A percentile compares a stretch with the other conserved stretches of the same genome.
Conservation (phyloP, 2,888 invertebrate genomes). For the Oxystoma pomonae region DNA sequence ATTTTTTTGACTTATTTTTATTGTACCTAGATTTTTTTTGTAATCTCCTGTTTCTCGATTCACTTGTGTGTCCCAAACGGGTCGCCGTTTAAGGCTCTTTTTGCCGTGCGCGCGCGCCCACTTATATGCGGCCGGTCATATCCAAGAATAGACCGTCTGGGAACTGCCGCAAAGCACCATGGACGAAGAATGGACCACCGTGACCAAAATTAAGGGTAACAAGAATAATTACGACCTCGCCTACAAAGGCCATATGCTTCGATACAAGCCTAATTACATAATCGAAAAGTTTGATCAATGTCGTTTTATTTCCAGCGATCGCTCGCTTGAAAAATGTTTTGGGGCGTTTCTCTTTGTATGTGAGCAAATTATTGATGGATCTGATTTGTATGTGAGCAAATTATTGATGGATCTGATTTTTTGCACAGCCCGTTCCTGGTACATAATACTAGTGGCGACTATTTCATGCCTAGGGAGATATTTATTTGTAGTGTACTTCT, state of each 20-base stretch:
- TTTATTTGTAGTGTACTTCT: too few species aligned
- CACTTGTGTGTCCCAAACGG: slow-evolving; percentile 23
- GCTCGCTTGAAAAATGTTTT: too few species aligned
- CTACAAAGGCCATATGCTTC: background rate
- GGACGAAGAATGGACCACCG: slow-evolving; percentile 33
- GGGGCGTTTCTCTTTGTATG: too few species aligned
- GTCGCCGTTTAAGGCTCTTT: slow-evolving; percentile 21
- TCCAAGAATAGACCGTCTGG: slow-evolving; percentile 41
- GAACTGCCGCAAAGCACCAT: slow-evolving; percentile 29
- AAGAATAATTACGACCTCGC: background rate
- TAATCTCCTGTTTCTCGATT: slow-evolving; percentile 6
- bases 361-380: too few species aligned
- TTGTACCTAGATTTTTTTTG: slow-evolving; percentile 4
- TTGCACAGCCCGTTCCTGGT: too few species aligned
- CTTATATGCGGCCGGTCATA: slow-evolving; percentile 36
- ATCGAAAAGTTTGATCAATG: background rate
- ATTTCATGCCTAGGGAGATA: too few species aligned
- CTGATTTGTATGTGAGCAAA: too few species aligned
- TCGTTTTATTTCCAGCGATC: too few species aligned
- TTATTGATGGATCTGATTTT: too few species aligned
- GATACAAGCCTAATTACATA: background rate
- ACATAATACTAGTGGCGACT: too few species aligned
- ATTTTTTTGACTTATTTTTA: slow-evolving; percentile 11
- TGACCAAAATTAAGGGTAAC: slow-evolving; percentile 31
- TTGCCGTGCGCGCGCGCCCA: slow-evolving; percentile 23